Evolutionary conservation across 2,797 vertebrate genomes (phyloP).

Genomic region (Margarornis squamiger): DNA sequence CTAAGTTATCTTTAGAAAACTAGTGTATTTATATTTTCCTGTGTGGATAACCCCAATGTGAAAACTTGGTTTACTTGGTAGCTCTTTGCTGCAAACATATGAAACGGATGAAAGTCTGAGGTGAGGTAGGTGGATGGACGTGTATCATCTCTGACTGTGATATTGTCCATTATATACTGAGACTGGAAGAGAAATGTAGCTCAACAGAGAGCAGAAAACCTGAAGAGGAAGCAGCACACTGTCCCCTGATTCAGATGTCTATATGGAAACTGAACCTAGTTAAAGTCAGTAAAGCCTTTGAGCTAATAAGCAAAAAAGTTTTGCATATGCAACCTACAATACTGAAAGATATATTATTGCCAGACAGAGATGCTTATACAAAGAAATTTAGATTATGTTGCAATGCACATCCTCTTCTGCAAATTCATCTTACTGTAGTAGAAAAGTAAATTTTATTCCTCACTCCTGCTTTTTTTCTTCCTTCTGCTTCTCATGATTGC

Average conservation of each 20-base stretch:
- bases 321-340: not conserved
- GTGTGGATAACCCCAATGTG: not conserved
- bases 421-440: not conserved
- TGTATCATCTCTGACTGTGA: not conserved
- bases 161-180: not conserved
- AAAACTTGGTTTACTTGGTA: not conserved
- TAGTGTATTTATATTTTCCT: not conserved
- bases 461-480: not conserved
- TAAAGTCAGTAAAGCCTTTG: not conserved
- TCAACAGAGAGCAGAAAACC: not conserved
- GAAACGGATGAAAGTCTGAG: not conserved
- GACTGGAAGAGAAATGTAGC: not conserved
- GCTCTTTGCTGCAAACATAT: not conserved
- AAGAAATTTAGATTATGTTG: not conserved
- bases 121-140: accelerated
- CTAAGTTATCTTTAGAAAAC: not conserved
- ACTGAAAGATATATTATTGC: not conserved
- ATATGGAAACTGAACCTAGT: not conserved
- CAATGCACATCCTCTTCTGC: not conserved
- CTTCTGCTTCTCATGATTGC: not conserved
- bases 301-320: not conserved
- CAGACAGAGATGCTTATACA: not conserved
- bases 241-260: not conserved
- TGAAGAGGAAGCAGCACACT: not conserved
- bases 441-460: not conserved